Evolutionary conservation across 1,140 invertebrate genomes (phyloP).

Genomic region (Phortica variegata): DNA sequence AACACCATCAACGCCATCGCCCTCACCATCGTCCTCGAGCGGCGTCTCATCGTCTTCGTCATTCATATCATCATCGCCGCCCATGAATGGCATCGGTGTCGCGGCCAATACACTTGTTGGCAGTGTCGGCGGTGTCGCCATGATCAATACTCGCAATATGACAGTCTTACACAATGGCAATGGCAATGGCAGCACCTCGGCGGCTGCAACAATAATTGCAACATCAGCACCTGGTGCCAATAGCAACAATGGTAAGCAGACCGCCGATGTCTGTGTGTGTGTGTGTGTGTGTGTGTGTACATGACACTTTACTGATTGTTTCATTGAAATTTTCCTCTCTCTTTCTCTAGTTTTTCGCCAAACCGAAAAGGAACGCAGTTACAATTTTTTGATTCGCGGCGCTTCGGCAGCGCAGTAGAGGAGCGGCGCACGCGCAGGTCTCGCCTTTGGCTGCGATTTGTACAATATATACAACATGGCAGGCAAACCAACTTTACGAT

Average conservation of each 20-base stretch:
- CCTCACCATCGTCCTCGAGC: conserved; percentile 21
- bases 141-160: conserved; percentile 13
- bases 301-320: too few relatives aligned
- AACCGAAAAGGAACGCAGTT: too few relatives aligned
- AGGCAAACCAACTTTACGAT: neutral
- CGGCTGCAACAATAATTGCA: neutral
- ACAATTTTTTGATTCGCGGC: too few relatives aligned
- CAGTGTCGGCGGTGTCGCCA: conserved; percentile 4
- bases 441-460: too few relatives aligned
- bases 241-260: too few relatives aligned
- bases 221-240: neutral
- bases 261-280: too few relatives aligned
- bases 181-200: neutral
- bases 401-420: too few relatives aligned
- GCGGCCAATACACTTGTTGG: too few relatives aligned
- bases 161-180: conserved; percentile 7
- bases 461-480: too few relatives aligned
- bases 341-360: neutral
- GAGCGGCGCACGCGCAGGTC: too few relatives aligned
- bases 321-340: neutral
- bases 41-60: conserved; percentile 17
- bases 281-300: too few relatives aligned
- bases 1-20: conserved; percentile 23
- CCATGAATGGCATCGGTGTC: too few relatives aligned
- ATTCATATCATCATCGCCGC: conserved; percentile 19